phyloP scores from a whole-genome alignment of 1,140 invertebrate genomes.

The Pissodes strobi region DNA sequence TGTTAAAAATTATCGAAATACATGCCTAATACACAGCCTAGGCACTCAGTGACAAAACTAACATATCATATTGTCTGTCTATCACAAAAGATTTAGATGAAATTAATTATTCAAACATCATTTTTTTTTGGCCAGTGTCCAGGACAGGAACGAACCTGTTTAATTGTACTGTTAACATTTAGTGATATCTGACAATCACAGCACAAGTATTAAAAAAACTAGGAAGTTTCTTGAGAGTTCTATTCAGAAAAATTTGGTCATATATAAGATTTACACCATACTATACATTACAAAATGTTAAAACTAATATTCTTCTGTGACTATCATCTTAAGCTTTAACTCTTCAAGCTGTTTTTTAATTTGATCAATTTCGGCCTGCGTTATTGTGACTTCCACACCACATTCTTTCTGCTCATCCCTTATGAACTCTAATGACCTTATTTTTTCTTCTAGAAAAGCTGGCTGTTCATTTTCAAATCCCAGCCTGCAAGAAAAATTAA shows the following conservation, averaged over 20 bases:
- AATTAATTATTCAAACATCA: too few species aligned
- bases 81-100: too few species aligned
- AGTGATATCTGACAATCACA: too few species aligned
- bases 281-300: background rate
- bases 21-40: too few species aligned
- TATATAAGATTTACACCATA: background rate
- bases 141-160: too few species aligned
- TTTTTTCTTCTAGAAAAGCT: constrained; percentile 65
- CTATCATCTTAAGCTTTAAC: constrained; percentile 46
- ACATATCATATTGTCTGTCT: too few species aligned
- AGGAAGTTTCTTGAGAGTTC: too few species aligned
- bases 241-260: background rate
- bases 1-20: too few species aligned
- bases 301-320: constrained; percentile 29
- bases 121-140: too few species aligned
- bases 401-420: constrained; percentile 71
- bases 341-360: constrained; percentile 63
- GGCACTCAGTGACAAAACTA: too few species aligned
- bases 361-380: constrained; percentile 67
- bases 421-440: constrained; percentile 69
- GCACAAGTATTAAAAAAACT: too few species aligned
- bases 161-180: too few species aligned
- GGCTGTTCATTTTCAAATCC: constrained; percentile 66
- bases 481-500: constrained; percentile 49
- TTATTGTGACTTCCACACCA: constrained; percentile 65